A percentile compares a stretch with the other conserved stretches of the same genome.
These are phyloP conservation scores for Pagrus major DNA, from an alignment of 2,113 vertebrate genomes.

Conservation along the genomic window DNA sequence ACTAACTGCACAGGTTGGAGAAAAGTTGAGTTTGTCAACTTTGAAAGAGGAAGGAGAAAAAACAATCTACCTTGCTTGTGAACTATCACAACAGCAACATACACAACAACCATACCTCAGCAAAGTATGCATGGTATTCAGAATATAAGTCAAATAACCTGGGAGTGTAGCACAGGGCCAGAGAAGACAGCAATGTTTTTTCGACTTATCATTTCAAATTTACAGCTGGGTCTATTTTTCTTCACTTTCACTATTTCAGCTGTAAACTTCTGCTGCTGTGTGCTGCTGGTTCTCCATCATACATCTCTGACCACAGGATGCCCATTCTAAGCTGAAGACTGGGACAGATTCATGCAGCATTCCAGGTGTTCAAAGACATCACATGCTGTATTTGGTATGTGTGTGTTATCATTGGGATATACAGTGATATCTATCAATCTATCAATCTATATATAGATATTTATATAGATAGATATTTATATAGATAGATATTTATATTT, in stretches of 20 bases:
- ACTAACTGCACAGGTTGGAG: slow-evolving; percentile 76
- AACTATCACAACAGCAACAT: slow-evolving; percentile 78
- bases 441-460: too few relatives aligned
- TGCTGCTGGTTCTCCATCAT: background rate
- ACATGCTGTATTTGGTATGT: too few relatives aligned
- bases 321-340: background rate
- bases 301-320: background rate
- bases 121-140: slow-evolving; percentile 51
- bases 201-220: slow-evolving; percentile 24
- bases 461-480: too few relatives aligned
- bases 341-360: background rate
- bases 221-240: slow-evolving; percentile 30
- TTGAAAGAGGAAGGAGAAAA: slow-evolving; percentile 66
- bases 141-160: slow-evolving; percentile 43
- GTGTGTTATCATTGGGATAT: too few relatives aligned
- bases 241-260: slow-evolving; percentile 13
- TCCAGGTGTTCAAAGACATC: background rate
- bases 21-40: slow-evolving; percentile 84
- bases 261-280: slow-evolving; percentile 15
- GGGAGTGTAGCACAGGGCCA: slow-evolving; percentile 31
- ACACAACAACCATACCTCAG: slow-evolving; percentile 62
- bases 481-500: too few relatives aligned
- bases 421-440: too few relatives aligned
- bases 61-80: slow-evolving; percentile 72
- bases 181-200: slow-evolving; percentile 38